A percentile compares a stretch with the other conserved stretches of the same genome.
Evolutionary conservation across 1,140 invertebrate species (phyloP).

Genomic region (Drosophila sucinea): DNA sequence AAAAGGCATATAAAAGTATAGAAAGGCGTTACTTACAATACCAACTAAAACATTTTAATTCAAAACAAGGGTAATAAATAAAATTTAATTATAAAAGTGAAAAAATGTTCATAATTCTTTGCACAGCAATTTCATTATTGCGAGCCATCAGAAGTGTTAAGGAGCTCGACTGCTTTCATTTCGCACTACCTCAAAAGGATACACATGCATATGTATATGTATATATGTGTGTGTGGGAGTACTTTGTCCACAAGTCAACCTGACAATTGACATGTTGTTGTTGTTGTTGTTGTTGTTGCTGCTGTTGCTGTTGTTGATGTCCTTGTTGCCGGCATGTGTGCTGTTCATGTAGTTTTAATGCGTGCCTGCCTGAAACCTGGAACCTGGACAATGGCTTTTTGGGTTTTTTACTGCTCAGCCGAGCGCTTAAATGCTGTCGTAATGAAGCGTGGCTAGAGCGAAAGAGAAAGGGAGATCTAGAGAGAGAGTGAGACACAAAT

Average conservation of each 20-base stretch:
- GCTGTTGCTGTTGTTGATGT: slow-evolving; percentile 25
- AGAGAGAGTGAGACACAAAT: background rate
- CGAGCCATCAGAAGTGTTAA: slow-evolving; percentile 16
- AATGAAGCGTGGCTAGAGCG: slow-evolving; percentile 36
- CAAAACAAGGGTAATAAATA: background rate
- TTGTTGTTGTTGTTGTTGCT: slow-evolving; percentile 18
- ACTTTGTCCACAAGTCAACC: slow-evolving; percentile 31
- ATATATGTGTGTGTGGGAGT: background rate
- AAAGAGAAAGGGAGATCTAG: background rate
- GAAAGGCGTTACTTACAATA: too few relatives aligned
- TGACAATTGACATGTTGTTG: slow-evolving; percentile 43
- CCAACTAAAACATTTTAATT: background rate
- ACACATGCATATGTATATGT: background rate
- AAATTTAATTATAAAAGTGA: slow-evolving; percentile 5
- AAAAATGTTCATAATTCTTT: slow-evolving; percentile 4
- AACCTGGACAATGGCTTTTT: slow-evolving; percentile 38
- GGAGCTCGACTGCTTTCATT: slow-evolving; percentile 13
- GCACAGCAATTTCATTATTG: slow-evolving; percentile 13
- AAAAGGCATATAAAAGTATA: too few relatives aligned
- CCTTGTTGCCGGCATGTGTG: slow-evolving; percentile 31
- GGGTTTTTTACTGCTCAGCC: slow-evolving; percentile 37
- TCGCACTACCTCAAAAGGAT: background rate
- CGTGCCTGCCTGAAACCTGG: slow-evolving; percentile 15
- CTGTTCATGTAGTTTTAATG: slow-evolving; percentile 40
- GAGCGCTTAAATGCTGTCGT: slow-evolving; percentile 46